Conservation (phyloP, 2,113 vertebrate genomes). For the Bathybates hornii region DNA sequence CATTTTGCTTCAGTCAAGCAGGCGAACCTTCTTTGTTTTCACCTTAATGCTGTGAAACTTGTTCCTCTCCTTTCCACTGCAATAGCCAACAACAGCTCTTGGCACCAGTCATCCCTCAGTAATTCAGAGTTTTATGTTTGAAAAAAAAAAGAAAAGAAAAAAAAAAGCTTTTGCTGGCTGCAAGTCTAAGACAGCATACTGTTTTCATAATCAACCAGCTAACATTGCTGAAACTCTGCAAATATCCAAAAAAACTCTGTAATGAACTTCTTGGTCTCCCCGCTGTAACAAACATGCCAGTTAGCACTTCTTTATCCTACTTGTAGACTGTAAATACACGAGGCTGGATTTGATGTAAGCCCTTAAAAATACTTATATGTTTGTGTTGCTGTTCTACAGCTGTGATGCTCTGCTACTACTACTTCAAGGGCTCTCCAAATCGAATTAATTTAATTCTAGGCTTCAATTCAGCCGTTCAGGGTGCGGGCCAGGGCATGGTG, state of each 20-base stretch:
- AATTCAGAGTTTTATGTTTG: slow-evolving; percentile 56
- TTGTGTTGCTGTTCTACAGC: slow-evolving; percentile 1
- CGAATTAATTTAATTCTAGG: slow-evolving; percentile 41
- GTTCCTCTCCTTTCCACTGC: slow-evolving; percentile 59
- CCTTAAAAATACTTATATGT: slow-evolving; percentile 55
- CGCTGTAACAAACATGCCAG: slow-evolving; percentile 44
- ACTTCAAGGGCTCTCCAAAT: slow-evolving; percentile 32
- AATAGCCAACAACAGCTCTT: slow-evolving; percentile 54
- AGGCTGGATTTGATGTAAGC: slow-evolving; percentile 42
- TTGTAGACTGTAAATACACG: slow-evolving; percentile 28
- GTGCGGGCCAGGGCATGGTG: neutral
- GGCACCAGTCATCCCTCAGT: slow-evolving; percentile 35
- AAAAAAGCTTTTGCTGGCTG: slow-evolving; percentile 45
- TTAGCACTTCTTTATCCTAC: slow-evolving; percentile 43
- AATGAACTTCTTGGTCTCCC: slow-evolving; percentile 38
- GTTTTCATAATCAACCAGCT: slow-evolving; percentile 63
- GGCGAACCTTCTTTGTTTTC: slow-evolving; percentile 36
- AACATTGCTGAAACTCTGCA: slow-evolving; percentile 36
- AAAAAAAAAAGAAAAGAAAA: neutral
- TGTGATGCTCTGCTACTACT: neutral
- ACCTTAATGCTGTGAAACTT: slow-evolving; percentile 34
- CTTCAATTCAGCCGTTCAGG: slow-evolving; percentile 24
- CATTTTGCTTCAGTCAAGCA: neutral
- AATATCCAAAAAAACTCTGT: slow-evolving; percentile 26
- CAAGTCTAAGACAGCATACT: slow-evolving; percentile 48